Evolutionary conservation across 2,797 vertebrate species (phyloP).

Genomic region (Falco novaeseelandiae): DNA sequence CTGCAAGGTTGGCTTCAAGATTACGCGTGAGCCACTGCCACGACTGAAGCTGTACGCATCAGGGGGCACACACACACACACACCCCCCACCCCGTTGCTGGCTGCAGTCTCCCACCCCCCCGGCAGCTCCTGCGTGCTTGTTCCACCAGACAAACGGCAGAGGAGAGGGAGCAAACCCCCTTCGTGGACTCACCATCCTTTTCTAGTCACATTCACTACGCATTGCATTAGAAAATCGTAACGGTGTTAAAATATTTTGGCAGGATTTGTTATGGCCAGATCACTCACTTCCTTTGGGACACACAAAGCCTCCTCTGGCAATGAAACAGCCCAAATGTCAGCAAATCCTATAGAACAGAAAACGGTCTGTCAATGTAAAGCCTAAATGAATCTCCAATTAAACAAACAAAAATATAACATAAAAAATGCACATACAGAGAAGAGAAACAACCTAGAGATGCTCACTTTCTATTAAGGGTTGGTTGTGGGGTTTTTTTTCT

Average conservation of each 20-base stretch:
- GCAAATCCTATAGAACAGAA: conserved; percentile 25
- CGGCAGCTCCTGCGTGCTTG: background rate
- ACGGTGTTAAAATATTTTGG: conserved; percentile 73
- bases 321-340: conserved; percentile 59
- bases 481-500: background rate
- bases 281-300: conserved; percentile 72
- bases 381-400: conserved; percentile 37
- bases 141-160: conserved; percentile 12
- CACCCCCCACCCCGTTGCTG: background rate
- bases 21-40: background rate
- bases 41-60: background rate
- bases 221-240: conserved; percentile 69
- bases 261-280: conserved; percentile 69
- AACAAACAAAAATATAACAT: background rate
- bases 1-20: background rate
- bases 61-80: background rate
- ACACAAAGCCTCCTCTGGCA: conserved; percentile 71
- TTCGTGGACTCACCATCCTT: conserved; percentile 44
- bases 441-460: background rate
- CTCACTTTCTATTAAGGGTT: conserved; percentile 13
- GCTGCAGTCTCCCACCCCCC: background rate
- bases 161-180: conserved; percentile 48
- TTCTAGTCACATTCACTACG: conserved; percentile 66
- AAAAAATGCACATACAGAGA: conserved; percentile 25
- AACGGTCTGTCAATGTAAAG: conserved; percentile 24